Evolutionary conservation across 1,140 invertebrate species (phyloP), one percentile per base, ranked within the genome.

Genomic region (Papilio dardanus): DNA sequence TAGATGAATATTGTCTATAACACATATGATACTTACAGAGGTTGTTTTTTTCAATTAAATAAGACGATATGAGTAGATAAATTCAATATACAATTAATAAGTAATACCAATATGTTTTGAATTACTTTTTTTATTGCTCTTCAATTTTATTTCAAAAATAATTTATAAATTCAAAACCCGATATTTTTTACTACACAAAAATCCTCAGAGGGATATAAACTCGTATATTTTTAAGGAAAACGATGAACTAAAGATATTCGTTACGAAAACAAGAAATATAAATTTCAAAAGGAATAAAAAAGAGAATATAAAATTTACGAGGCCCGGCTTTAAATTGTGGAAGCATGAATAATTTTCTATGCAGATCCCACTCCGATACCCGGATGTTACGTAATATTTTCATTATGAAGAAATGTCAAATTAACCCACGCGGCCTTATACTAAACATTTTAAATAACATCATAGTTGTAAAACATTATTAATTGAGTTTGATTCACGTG

Each of bases 201-300:
- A 6, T 40, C 28, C 21, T 42, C 12, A 21, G 67, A n/a, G 28
- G 28, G 16, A 54, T 54, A 71, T 46, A 42, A 24, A 42, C 42
- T 54, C 69, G 54, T 71, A 42, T 46, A 31, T 71, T 71, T 71
- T 50, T 50, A 46, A 50, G 21, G 42, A 71, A 71, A 71, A 71
- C 69, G 30, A 71, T 28, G 24, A 62, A 28, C 54, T 62, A 62
- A 50, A 62, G 54, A 62, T 62, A 62, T 62, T 62, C 24, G 54
- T 50, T 71, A 50, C 69, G 42, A 71, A 71, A 71, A 33, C 28
- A 71, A 50, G 28, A 73, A 58, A 58, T 58, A 73, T 19, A 73
- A 54, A 73, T 73, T 58, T 58, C 46, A 58, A 73, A n/a, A 73
- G 46, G 71, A 73, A 73, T 73, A 73, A 73, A 73, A 73, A 73